These are phyloP conservation scores for Eristalis intricaria DNA, from an alignment of 2,888 invertebrate species.

Conservation along the genomic window DNA sequence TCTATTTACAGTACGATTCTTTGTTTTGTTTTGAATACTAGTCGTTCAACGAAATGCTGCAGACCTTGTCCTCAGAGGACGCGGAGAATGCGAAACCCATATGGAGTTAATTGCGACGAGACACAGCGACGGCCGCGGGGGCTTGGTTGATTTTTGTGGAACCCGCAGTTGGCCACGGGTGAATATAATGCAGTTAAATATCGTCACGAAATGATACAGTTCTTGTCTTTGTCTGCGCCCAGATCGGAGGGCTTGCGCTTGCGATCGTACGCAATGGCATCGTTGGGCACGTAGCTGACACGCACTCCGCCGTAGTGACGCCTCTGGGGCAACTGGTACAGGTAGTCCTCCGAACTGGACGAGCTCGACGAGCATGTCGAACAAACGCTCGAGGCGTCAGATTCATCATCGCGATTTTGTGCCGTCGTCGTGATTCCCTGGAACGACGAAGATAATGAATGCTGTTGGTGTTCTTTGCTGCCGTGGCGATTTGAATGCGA, in stretches of 20 bases:
- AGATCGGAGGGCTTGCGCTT: constrained; percentile 83
- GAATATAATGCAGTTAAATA: constrained; percentile 71
- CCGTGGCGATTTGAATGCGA: constrained; percentile 75
- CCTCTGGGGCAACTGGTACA: constrained; percentile 92
- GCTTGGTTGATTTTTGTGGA: constrained; percentile 42
- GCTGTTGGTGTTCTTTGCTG: constrained; percentile 77
- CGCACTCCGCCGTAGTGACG: constrained; percentile 93
- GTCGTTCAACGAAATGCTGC: constrained; percentile 62
- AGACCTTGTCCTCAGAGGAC: constrained; percentile 18
- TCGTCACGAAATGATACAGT: constrained; percentile 93
- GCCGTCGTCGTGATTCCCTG: constrained; percentile 75
- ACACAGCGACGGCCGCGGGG: constrained; percentile 33
- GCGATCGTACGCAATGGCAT: constrained; percentile 91
- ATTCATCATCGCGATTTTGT: constrained; percentile 78
- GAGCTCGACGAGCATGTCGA: constrained; percentile 94
- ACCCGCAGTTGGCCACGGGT: constrained; percentile 32
- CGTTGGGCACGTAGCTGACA: constrained; percentile 96
- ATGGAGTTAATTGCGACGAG: constrained; percentile 46
- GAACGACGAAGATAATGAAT: constrained; percentile 79
- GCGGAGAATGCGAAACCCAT: constrained; percentile 7
- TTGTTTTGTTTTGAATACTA: constrained; percentile 66
- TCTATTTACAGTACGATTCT: constrained; percentile 61
- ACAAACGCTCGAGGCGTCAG: constrained; percentile 90
- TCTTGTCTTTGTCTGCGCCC: constrained; percentile 85
- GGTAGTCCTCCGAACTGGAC: constrained; percentile 93